Evolutionary conservation across 1,140 invertebrate species (phyloP).

Genomic region (Periplaneta americana): DNA sequence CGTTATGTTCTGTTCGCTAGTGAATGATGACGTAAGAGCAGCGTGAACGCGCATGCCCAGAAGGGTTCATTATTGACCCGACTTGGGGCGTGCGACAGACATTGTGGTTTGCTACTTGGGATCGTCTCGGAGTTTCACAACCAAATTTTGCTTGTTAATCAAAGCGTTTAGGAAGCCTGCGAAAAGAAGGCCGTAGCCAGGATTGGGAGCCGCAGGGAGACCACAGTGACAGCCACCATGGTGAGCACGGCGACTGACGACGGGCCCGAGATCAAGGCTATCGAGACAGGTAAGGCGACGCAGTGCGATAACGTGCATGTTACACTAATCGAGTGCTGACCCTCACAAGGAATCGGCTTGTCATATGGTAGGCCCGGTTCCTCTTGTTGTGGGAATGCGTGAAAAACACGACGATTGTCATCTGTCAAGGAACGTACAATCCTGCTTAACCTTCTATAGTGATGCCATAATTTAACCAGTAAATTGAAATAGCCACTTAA

Average conservation of each 20-base stretch:
- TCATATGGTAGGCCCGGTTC: too few species aligned
- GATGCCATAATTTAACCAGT: too few species aligned
- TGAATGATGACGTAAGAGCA: neutral
- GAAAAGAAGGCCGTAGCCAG: neutral
- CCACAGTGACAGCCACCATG: neutral
- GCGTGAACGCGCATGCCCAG: neutral
- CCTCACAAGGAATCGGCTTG: too few species aligned
- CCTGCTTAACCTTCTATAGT: too few species aligned
- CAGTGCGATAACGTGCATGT: too few species aligned
- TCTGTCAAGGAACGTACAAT: too few species aligned
- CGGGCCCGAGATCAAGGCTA: slow-evolving; percentile 15
- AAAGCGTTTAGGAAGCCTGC: neutral
- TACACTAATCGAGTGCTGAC: too few species aligned
- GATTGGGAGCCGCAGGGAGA: neutral
- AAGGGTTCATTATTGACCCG: neutral
- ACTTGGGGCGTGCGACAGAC: neutral
- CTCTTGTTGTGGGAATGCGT: too few species aligned
- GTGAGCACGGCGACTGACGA: neutral
- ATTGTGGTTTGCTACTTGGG: neutral
- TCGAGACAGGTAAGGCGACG: slow-evolving; percentile 8
- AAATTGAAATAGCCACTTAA: too few species aligned
- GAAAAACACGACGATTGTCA: too few species aligned
- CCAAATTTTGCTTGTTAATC: neutral
- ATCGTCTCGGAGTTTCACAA: neutral
- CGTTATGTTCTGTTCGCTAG: neutral